Evolutionary conservation across 2,113 vertebrate genomes (phyloP).

Genomic region (Malurus cyaneus): DNA sequence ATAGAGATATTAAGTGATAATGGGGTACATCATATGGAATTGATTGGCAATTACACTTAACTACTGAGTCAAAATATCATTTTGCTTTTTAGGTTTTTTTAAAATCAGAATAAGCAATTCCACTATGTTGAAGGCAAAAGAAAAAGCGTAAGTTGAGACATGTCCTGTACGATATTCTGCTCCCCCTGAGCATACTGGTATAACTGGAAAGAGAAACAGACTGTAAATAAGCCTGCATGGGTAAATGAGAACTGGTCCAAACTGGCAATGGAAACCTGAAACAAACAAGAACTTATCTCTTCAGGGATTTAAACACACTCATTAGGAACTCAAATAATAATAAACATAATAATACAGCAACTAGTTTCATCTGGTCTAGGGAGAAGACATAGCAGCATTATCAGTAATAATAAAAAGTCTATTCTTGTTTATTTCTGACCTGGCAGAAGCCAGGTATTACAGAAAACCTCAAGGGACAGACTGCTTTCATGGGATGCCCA

Average conservation of each 20-base stretch:
- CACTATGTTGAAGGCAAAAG: not conserved
- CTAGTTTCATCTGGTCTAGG: constrained; percentile 11
- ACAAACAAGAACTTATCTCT: constrained; percentile 27
- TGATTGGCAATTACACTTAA: not conserved
- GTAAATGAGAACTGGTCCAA: constrained; percentile 11
- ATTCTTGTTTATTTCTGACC: constrained; percentile 14
- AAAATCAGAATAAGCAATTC: not conserved
- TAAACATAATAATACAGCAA: constrained; percentile 7
- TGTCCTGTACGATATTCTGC: not conserved
- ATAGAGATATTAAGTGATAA: not conserved
- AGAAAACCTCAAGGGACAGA: constrained; percentile 38
- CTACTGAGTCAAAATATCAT: not conserved
- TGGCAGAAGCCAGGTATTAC: constrained; percentile 17
- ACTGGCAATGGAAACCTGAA: constrained; percentile 30
- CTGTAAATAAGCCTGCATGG: constrained; percentile 11
- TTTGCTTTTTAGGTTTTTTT: not conserved
- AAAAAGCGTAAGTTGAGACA: not conserved
- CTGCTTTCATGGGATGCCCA: constrained; percentile 14
- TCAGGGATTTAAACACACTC: constrained; percentile 13
- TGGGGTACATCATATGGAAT: not conserved
- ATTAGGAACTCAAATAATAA: constrained; percentile 8
- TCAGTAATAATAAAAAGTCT: not conserved
- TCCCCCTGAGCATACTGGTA: not conserved
- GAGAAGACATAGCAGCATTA: not conserved
- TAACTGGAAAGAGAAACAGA: constrained; percentile 34